phyloP scores from a whole-genome alignment of 2,888 invertebrate genomes.

The Erebia palarica region DNA sequence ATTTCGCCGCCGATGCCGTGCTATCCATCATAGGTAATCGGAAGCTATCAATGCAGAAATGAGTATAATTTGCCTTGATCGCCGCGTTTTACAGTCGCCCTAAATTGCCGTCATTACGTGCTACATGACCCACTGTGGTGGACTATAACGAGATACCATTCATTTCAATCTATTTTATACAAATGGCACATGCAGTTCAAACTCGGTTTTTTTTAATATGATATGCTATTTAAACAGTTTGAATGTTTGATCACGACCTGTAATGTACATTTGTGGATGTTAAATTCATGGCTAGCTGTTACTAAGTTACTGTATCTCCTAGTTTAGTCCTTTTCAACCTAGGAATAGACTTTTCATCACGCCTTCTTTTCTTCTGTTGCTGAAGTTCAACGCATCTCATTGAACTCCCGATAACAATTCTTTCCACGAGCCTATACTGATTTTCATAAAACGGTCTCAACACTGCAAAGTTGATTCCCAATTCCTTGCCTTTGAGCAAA shows the following conservation, averaged over 20 bases:
- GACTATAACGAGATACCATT: constrained; percentile 60
- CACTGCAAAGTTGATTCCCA: constrained; percentile 68
- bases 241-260: background rate
- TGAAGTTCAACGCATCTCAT: constrained; percentile 51
- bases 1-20: constrained; percentile 52
- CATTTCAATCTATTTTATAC: constrained; percentile 44
- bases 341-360: constrained; percentile 56
- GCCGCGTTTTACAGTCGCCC: constrained; percentile 67
- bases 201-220: background rate
- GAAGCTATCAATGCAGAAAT: constrained; percentile 77
- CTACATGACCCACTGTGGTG: constrained; percentile 60
- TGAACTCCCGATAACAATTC: constrained; percentile 60
- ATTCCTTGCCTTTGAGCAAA: constrained; percentile 62
- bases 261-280: background rate
- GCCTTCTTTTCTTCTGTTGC: constrained; percentile 57
- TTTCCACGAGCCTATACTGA: constrained; percentile 67
- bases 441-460: constrained; percentile 64
- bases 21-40: constrained; percentile 75
- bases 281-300: background rate
- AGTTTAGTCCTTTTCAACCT: constrained; percentile 62
- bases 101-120: constrained; percentile 73
- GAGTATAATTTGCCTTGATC: constrained; percentile 72
- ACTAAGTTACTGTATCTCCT: constrained; percentile 29
- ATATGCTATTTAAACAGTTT: background rate
- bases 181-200: constrained; percentile 6